Evolutionary conservation across 92 coral and sea anemone genomes (phyloP).

Genomic region (Isaurus tuberculatus): DNA sequence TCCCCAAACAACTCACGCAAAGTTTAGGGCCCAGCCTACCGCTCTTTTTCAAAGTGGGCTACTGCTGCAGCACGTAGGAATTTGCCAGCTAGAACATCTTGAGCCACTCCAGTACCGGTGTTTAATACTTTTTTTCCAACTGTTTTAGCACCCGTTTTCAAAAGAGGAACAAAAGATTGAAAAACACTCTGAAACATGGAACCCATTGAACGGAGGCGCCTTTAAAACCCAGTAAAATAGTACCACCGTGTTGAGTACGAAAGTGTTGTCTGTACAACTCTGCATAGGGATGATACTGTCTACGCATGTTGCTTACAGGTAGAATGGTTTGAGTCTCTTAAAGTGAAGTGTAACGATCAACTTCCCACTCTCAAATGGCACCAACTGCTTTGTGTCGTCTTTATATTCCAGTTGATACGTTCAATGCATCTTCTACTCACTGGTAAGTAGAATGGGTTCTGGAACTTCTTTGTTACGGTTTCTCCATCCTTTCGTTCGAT

Average conservation of each 20-base stretch:
- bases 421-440: slow-evolving; percentile 50
- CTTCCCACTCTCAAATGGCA: slow-evolving; percentile 67
- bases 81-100: not conserved
- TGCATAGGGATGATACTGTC: not conserved
- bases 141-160: slow-evolving; percentile 38
- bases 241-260: slow-evolving; percentile 17
- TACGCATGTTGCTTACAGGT: slow-evolving; percentile 20
- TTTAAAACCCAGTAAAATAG: slow-evolving; percentile 32
- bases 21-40: too few relatives aligned
- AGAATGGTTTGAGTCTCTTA: slow-evolving; percentile 44
- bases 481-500: slow-evolving; percentile 55
- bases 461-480: slow-evolving; percentile 51
- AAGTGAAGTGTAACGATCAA: slow-evolving; percentile 60
- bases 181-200: slow-evolving; percentile 50
- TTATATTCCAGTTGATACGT: slow-evolving; percentile 66
- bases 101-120: slow-evolving; percentile 22
- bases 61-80: not conserved
- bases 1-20: too few relatives aligned
- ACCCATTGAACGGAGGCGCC: slow-evolving; percentile 50
- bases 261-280: slow-evolving; percentile 33
- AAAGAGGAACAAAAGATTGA: slow-evolving; percentile 50
- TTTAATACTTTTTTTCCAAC: slow-evolving; percentile 51
- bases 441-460: slow-evolving; percentile 56
- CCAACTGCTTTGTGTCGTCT: slow-evolving; percentile 60
- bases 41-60: too few relatives aligned